These are phyloP conservation scores for Periophthalmus modestus DNA, from an alignment of 2,113 vertebrate genomes.

Conservation along the genomic window DNA sequence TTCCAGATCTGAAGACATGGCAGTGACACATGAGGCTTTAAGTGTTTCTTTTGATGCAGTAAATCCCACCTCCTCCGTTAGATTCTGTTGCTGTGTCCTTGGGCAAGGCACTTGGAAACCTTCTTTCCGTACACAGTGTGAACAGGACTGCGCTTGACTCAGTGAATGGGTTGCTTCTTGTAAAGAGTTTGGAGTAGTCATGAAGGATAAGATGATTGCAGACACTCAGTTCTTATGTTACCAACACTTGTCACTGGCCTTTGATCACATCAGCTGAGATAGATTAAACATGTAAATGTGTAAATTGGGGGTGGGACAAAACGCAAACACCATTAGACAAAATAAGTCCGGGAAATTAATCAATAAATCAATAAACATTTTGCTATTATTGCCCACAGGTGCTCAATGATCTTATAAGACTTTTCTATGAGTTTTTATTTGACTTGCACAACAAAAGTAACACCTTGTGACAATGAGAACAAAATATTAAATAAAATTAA, in stretches of 20 bases:
- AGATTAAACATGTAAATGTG: background rate
- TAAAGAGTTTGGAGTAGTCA: background rate
- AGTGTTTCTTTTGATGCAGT: background rate
- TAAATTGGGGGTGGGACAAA: background rate
- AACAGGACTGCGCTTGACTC: background rate
- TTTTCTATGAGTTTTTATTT: too few species aligned
- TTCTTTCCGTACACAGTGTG: background rate
- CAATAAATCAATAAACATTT: background rate
- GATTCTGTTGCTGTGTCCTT: background rate
- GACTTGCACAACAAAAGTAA: too few species aligned
- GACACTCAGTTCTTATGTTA: background rate
- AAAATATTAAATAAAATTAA: too few species aligned
- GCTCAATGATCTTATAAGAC: too few species aligned
- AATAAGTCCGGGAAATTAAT: background rate
- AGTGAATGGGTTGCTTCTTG: background rate
- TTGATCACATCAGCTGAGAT: background rate
- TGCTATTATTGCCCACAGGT: too few species aligned
- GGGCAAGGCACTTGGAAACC: background rate
- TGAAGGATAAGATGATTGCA: background rate
- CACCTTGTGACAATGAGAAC: too few species aligned
- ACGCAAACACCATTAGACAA: background rate
- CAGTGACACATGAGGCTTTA: background rate
- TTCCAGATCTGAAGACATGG: background rate
- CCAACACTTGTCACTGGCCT: background rate
- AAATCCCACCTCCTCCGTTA: background rate